Percentiles rank a stretch among this genome's conserved stretches.
These are phyloP conservation scores for Manacus vitellinus DNA, from an alignment of 2,113 vertebrate species.

Conservation along the genomic window DNA sequence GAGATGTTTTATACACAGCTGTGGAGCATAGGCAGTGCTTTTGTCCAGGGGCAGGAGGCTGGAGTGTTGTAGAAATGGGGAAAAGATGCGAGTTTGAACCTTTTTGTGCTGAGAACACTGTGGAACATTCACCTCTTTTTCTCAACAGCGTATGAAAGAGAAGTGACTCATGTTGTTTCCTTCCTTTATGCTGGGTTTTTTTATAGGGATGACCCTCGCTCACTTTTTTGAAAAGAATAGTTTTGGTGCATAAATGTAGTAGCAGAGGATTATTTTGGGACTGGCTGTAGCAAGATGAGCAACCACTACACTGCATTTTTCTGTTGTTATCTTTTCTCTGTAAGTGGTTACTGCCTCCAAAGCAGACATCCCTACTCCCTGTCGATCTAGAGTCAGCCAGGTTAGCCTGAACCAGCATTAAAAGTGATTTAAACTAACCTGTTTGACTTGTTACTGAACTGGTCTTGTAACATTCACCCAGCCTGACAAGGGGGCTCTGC, in stretches of 20 bases:
- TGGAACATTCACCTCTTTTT: neutral
- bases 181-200: neutral
- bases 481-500: neutral
- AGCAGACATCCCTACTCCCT: neutral
- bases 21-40: neutral
- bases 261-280: slow-evolving; percentile 6
- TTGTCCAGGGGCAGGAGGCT: neutral
- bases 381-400: neutral
- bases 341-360: neutral
- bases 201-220: neutral
- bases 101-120: neutral
- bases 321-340: neutral
- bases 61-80: neutral
- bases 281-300: neutral
- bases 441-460: neutral
- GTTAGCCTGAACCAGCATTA: neutral
- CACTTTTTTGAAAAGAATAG: neutral
- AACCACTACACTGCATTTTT: neutral
- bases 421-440: slow-evolving; percentile 26
- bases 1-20: neutral
- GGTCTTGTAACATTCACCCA: neutral
- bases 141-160: neutral
- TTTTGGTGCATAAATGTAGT: neutral
- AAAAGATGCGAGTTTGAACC: neutral
- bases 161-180: neutral